Percentiles rank a stretch among this genome's conserved stretches.
Evolutionary conservation across 2,888 invertebrate genomes (phyloP).

Genomic region (Lithophane leautieri): DNA sequence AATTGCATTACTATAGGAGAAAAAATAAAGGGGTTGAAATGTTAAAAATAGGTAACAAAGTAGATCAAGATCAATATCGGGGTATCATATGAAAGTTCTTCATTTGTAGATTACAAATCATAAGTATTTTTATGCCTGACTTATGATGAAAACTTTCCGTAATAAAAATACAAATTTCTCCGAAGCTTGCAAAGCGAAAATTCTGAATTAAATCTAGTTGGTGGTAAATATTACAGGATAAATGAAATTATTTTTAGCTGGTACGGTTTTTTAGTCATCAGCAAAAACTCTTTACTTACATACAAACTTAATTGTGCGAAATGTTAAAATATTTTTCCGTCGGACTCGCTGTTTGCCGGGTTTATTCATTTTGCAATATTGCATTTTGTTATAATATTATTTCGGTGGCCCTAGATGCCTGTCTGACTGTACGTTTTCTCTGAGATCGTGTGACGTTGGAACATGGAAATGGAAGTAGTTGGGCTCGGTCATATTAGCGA

Average conservation of each 20-base stretch:
- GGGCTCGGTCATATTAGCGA: slow-evolving; percentile 10
- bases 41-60: background rate
- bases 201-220: background rate
- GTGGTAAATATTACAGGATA: too few relatives aligned
- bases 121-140: background rate
- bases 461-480: slow-evolving; percentile 4
- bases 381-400: background rate
- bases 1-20: background rate
- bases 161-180: background rate
- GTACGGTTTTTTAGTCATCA: background rate
- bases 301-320: too few relatives aligned
- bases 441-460: background rate
- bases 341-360: too few relatives aligned
- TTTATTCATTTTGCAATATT: too few relatives aligned
- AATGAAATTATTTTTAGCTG: background rate
- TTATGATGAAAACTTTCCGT: background rate
- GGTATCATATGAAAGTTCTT: background rate
- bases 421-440: background rate
- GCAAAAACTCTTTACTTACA: too few relatives aligned
- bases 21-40: background rate
- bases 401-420: background rate
- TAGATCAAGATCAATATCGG: too few relatives aligned
- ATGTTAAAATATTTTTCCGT: too few relatives aligned
- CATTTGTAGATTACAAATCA: background rate
- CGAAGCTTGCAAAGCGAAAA: background rate